phyloP scores from a whole-genome alignment of 2,113 vertebrate species.

The Microcebus ravelobensis region DNA sequence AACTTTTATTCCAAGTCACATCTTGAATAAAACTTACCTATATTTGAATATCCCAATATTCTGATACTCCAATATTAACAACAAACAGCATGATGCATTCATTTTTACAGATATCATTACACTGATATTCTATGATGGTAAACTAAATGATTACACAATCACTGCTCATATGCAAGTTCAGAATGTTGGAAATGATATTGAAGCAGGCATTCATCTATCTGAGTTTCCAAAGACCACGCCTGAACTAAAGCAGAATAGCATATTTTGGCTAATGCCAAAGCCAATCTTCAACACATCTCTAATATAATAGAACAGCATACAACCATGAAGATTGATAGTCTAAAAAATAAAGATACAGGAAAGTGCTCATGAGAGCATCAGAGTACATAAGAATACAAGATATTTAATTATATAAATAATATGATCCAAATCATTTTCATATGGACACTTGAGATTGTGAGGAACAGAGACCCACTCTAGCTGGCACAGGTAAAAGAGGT shows the following conservation, averaged over 20 bases:
- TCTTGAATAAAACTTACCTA: slow-evolving; percentile 7
- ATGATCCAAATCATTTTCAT: background rate
- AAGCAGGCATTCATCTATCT: background rate
- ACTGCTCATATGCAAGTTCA: background rate
- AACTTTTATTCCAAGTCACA: slow-evolving; percentile 19
- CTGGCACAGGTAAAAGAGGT: background rate
- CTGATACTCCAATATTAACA: background rate
- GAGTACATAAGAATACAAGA: background rate
- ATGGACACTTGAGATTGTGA: background rate
- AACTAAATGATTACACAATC: background rate
- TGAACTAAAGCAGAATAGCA: background rate
- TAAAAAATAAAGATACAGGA: background rate
- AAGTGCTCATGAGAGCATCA: background rate
- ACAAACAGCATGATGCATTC: background rate
- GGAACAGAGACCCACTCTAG: background rate
- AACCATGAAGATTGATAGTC: background rate
- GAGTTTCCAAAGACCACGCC: slow-evolving; percentile 16
- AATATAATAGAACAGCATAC: background rate
- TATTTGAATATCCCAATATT: background rate
- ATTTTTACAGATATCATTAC: background rate
- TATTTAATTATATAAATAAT: background rate
- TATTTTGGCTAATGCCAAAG: background rate
- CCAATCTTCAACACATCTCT: background rate
- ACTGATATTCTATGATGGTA: background rate
- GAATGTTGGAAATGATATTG: background rate